Evolutionary conservation across 1,140 invertebrate genomes (phyloP), one percentile per base, ranked within the genome.

Genomic region (Trachymyrmex septentrionalis): DNA sequence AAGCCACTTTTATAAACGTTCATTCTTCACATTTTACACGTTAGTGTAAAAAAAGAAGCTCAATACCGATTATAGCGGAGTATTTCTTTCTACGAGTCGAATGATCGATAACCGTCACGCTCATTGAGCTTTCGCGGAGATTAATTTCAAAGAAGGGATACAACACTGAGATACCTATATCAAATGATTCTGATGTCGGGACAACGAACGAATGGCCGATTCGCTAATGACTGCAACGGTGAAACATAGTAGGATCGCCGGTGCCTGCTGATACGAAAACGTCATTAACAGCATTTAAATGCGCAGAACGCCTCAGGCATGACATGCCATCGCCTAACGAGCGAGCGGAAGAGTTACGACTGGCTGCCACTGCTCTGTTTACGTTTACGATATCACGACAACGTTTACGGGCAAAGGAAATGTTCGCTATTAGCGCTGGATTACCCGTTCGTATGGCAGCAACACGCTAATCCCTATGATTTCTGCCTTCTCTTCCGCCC

Each of bases 241-340:
- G 64, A 24, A 75, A 72, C 24, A 50, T 57, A 19, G 55, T 30
- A 69, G 21, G 16, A 61, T 7, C 44, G 38, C 27, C 57, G 75
- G 34, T 86, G 84, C 84, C 86, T 90, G 85, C 86, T 53, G 84
- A 80, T 89, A 91, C 88, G 82, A 90, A 90, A 92, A 89, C 86
- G 87, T 92, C 88, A 90, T 93, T 92, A 93, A 93, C 88, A 91
- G 88, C 89, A 89, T 93, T 92, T 91, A 92, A 93, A 92, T 90
- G 88, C 86, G 64, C 85, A 67, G 85, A 81, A 88, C 63, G 86
- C 88, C 72, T 63, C 80, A 81, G 75, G 87, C 88, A 89, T 85
- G 91, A 88, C 91, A 86, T 87, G 87, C 84, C 85, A 85, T 92
- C 87, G 91, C 86, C 87, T 93, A 93, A 93, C 92, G 92, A 93